Percentiles rank a stretch among this genome's conserved stretches.
Conservation (phyloP, 1,140 invertebrate genomes). For the Conopomorpha cramerella region DNA sequence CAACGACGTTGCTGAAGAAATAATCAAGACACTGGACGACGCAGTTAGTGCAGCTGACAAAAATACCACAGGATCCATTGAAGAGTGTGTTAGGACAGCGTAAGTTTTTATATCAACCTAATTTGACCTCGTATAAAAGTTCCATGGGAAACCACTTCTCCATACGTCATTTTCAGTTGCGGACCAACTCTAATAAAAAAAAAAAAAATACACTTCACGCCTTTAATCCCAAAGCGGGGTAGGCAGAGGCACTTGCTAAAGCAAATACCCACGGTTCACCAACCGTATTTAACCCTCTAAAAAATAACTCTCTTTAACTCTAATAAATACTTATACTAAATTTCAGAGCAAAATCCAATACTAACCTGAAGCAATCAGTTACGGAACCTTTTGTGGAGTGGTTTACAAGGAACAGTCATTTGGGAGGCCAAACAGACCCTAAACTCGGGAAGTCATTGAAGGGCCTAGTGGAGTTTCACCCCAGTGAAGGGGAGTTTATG, state of each 20-base stretch:
- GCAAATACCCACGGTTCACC: too few relatives aligned
- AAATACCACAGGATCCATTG: slow-evolving; percentile 22
- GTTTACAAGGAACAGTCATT: slow-evolving; percentile 33
- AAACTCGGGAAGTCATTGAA: slow-evolving; percentile 34
- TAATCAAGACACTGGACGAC: slow-evolving; percentile 16
- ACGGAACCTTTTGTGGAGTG: slow-evolving; percentile 23
- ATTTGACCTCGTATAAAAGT: too few relatives aligned
- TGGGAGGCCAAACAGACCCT: slow-evolving; percentile 28
- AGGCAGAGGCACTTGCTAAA: too few relatives aligned
- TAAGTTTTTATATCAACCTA: slow-evolving; percentile 33
- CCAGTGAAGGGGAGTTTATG: slow-evolving; percentile 38
- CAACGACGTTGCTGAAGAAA: slow-evolving; percentile 11
- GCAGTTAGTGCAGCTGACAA: slow-evolving; percentile 28
- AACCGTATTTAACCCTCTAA: too few relatives aligned
- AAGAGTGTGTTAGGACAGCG: slow-evolving; percentile 28
- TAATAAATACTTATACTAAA: too few relatives aligned
- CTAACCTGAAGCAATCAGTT: slow-evolving; percentile 19
- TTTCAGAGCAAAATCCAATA: slow-evolving; percentile 27
- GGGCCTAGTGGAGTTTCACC: slow-evolving; percentile 29
- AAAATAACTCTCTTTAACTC: too few relatives aligned
- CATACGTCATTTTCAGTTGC: too few relatives aligned
- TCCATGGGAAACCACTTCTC: too few relatives aligned
- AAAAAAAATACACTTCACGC: too few relatives aligned
- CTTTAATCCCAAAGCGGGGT: too few relatives aligned
- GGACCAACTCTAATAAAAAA: too few relatives aligned